phyloP scores from a whole-genome alignment of 2,113 vertebrate species.

The Cepphus grylle region DNA sequence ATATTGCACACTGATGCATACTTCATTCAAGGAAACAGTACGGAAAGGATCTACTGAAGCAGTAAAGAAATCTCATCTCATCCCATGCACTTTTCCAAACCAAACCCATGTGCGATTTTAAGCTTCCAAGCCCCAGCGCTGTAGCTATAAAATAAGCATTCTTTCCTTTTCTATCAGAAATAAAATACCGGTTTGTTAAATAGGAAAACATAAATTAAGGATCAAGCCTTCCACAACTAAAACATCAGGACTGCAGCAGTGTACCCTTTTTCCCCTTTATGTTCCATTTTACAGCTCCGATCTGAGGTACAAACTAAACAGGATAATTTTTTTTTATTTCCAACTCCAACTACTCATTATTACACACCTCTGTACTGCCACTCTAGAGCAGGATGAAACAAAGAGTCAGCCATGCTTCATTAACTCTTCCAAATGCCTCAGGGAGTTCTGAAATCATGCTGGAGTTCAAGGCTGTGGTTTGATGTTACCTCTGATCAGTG shows the following conservation, averaged over 20 bases:
- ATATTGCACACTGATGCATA: background rate
- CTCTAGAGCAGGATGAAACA: constrained; percentile 1
- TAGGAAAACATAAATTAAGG: background rate
- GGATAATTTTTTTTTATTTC: background rate
- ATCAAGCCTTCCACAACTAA: background rate
- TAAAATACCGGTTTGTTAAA: background rate
- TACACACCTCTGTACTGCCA: background rate
- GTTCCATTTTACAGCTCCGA: background rate
- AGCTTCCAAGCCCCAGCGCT: background rate
- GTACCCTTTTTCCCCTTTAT: background rate
- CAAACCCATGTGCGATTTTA: background rate
- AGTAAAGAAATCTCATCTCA: background rate
- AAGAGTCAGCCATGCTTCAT: constrained; percentile 18
- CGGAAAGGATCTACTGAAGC: background rate
- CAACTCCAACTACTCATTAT: background rate
- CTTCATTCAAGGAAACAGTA: background rate
- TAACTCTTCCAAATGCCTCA: constrained; percentile 28
- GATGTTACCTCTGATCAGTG: background rate
- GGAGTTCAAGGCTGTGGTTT: background rate
- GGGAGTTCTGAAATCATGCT: background rate
- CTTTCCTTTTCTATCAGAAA: background rate
- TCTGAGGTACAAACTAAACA: background rate
- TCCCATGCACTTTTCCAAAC: background rate
- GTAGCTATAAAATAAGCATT: background rate
- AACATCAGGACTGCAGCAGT: background rate